Evolutionary conservation across 2,888 invertebrate species (phyloP).

Genomic region (Amphimallon solstitiale): DNA sequence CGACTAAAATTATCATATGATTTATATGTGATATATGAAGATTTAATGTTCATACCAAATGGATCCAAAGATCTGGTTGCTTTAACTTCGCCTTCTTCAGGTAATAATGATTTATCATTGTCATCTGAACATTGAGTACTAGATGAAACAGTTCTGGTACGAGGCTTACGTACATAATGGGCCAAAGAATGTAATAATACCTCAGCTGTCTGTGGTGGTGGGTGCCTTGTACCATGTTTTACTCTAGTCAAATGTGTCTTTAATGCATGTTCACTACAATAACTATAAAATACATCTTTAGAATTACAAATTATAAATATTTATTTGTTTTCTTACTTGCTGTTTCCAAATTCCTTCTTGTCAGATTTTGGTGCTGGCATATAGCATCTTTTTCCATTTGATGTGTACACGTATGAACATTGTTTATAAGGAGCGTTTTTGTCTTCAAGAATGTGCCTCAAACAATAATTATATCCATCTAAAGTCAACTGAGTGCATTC

Average conservation of each 20-base stretch:
- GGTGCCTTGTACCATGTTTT: conserved; percentile 69
- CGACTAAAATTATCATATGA: conserved; percentile 58
- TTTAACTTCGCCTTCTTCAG: conserved; percentile 64
- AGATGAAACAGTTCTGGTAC: conserved; percentile 51
- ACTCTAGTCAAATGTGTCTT: conserved; percentile 73
- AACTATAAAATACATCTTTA: conserved; percentile 60
- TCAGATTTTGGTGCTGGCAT: conserved; percentile 80
- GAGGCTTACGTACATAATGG: conserved; percentile 69
- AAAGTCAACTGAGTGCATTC: conserved; percentile 75
- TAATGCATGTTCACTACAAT: conserved; percentile 77
- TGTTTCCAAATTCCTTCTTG: conserved; percentile 68
- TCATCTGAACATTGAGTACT: conserved; percentile 55
- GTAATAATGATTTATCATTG: conserved; percentile 50
- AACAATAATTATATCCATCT: conserved; percentile 80
- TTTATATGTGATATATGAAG: conserved; percentile 18
- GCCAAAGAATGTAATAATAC: conserved; percentile 72
- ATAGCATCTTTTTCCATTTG: conserved; percentile 79
- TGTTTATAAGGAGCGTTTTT: conserved; percentile 84
- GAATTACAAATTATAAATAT: background rate
- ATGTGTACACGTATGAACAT: conserved; percentile 76
- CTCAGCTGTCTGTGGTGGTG: conserved; percentile 74
- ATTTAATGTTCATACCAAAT: conserved; percentile 65
- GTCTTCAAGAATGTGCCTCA: conserved; percentile 86
- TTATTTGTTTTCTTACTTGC: conserved; percentile 62
- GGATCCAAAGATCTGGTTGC: conserved; percentile 66